Base-by-base conservation (phyloP, 1,140 invertebrate genomes). In the Mycetomoellerius zeteki region DNA sequence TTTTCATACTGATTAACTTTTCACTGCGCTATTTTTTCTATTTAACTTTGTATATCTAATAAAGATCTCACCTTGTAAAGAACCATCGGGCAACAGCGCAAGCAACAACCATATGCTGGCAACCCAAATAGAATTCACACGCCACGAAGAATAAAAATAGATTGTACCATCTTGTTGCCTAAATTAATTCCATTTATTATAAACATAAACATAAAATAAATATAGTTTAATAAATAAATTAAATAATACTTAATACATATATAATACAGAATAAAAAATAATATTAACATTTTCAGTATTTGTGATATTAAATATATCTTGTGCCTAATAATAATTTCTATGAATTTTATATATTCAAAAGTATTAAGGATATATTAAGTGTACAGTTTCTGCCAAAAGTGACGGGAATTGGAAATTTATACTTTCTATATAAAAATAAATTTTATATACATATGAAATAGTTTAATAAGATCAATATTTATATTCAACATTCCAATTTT, bases 81-180 rank as follows among this genome's bases (percentile, higher is more conserved):
- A 97, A 98, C 97, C 98, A 98, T 14, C 95, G 95, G 0, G 97
- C 96, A 10, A 98, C 97, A 43, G 97, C 96, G n/a, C 97, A 97
- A 56, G 97, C 97, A 60, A 98, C 96, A 0, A 98, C 96, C 94
- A 98, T 96, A 92, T 98, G 97, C 90, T 98, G 97, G 93, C 97
- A 98, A 24, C 97, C 97, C 52, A 97, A 94, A 62, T 97, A 96
- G 92, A 98, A 98, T 94, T 98, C 97, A 50, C 94, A 95, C n/a
- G 97, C 94, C 96, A 98, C 98, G 73, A 98, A 96, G 43, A 97
- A 95, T n/a, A 96, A 96, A 86, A 98, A 96, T 5, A 98, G 72
- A 93, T 97, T 97, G 93, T 97, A 96, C 96, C 96, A 97, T 90
- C 96, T 96, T 86, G 97, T 94, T 85, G 96, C 94, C 95, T 97